Evolutionary conservation across 2,797 vertebrate species (phyloP).

Genomic region (Coreius guichenoti): DNA sequence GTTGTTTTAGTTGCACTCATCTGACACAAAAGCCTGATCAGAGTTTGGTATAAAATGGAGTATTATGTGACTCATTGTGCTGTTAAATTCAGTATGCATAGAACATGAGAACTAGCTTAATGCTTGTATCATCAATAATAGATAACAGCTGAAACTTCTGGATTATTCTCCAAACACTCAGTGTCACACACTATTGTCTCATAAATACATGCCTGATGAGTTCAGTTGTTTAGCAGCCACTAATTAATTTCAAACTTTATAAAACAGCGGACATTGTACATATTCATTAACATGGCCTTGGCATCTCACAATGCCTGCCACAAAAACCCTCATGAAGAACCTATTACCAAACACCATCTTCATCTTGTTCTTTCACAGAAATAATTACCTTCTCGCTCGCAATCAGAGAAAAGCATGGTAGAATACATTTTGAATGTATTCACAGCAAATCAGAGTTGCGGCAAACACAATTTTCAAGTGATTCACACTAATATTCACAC

Average conservation of each 20-base stretch:
- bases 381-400: constrained; percentile 49
- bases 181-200: constrained; percentile 49
- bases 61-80: not conserved
- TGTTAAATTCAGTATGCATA: not conserved
- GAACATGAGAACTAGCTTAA: not conserved
- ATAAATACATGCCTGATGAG: constrained; percentile 56
- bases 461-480: constrained; percentile 1
- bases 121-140: constrained; percentile 19
- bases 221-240: constrained; percentile 60
- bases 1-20: constrained; percentile 21
- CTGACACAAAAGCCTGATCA: constrained; percentile 6
- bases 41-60: not conserved
- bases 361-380: constrained; percentile 56
- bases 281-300: constrained; percentile 66
- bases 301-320: constrained; percentile 51
- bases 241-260: constrained; percentile 60
- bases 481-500: not conserved
- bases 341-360: constrained; percentile 63
- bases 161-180: constrained; percentile 17
- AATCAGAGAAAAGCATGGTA: constrained; percentile 29
- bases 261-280: constrained; percentile 61
- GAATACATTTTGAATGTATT: constrained; percentile 35
- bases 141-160: constrained; percentile 7
- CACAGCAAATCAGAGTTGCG: constrained; percentile 28
- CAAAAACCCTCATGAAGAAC: constrained; percentile 44